A percentile compares a stretch with the other conserved stretches of the same genome.
Conservation (phyloP, 2,888 invertebrate genomes). For the Schizaphis graminum region DNA sequence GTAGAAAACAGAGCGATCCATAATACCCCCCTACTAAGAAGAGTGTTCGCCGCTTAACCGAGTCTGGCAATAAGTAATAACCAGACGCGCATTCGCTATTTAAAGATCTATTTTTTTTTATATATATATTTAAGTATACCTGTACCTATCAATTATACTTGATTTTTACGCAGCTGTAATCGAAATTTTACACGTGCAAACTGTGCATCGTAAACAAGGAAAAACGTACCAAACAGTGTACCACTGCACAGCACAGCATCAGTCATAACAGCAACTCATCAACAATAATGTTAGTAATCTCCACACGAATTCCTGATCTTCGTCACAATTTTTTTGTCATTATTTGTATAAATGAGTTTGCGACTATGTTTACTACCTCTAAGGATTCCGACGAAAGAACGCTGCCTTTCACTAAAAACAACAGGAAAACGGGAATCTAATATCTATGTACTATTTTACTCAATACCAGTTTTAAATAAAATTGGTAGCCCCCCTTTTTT, state of each 20-base stretch:
- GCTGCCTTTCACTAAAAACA: too few species aligned
- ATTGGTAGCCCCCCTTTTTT: too few species aligned
- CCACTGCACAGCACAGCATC: not conserved
- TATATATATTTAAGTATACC: not conserved
- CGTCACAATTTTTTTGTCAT: too few species aligned
- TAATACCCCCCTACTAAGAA: not conserved
- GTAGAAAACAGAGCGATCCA: not conserved
- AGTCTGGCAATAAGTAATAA: not conserved
- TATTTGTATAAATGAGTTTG: too few species aligned
- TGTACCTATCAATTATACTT: not conserved
- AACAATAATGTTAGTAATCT: not conserved
- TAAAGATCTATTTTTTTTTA: not conserved
- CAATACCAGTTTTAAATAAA: too few species aligned
- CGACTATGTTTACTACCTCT: too few species aligned
- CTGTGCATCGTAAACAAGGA: not conserved
- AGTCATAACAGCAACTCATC: not conserved
- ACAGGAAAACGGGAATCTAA: too few species aligned
- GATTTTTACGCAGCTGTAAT: not conserved
- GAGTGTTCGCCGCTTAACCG: not conserved
- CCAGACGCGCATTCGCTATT: not conserved
- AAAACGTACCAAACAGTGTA: not conserved
- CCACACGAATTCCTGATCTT: too few species aligned
- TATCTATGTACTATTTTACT: too few species aligned
- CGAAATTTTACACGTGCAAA: not conserved
- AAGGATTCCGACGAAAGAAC: too few species aligned